Evolutionary conservation across 2,113 vertebrate species (phyloP).

Genomic region (Nesogale talazaci): DNA sequence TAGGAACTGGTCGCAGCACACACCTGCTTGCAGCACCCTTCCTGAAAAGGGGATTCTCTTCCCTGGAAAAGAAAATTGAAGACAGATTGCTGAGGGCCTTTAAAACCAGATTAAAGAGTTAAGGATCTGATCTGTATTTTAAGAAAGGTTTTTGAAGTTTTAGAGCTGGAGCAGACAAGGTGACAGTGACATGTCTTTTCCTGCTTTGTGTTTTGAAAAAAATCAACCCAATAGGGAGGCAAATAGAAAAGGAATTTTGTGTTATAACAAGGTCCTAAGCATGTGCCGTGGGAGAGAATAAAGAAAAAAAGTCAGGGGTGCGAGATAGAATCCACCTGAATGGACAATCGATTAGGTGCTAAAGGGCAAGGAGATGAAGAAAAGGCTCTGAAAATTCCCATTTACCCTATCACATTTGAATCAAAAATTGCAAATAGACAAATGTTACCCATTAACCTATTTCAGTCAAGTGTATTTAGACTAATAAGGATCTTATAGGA

Average conservation of each 20-base stretch:
- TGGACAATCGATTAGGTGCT: background rate
- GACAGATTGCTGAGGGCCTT: background rate
- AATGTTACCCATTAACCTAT: background rate
- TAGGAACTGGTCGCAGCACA: background rate
- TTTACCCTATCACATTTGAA: conserved; percentile 17
- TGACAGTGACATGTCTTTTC: conserved; percentile 3
- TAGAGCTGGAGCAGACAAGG: background rate
- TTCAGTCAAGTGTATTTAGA: background rate
- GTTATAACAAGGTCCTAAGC: background rate
- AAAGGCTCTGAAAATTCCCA: conserved; percentile 4
- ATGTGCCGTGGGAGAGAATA: background rate
- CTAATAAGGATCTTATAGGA: background rate
- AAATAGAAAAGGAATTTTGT: conserved; percentile 31
- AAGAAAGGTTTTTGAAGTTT: conserved; percentile 45
- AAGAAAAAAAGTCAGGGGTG: background rate
- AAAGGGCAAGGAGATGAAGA: conserved; percentile 1
- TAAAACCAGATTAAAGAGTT: conserved; percentile 45
- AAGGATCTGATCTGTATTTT: conserved; percentile 48
- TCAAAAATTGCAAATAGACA: conserved; percentile 56
- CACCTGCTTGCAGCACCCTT: background rate
- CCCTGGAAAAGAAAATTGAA: conserved; percentile 34
- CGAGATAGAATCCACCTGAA: background rate
- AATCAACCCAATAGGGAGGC: background rate
- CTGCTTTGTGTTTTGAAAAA: conserved; percentile 27
- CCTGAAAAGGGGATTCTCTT: conserved; percentile 31